Conservation (phyloP, 2,888 invertebrate genomes). For the Tetragnatha montana region DNA sequence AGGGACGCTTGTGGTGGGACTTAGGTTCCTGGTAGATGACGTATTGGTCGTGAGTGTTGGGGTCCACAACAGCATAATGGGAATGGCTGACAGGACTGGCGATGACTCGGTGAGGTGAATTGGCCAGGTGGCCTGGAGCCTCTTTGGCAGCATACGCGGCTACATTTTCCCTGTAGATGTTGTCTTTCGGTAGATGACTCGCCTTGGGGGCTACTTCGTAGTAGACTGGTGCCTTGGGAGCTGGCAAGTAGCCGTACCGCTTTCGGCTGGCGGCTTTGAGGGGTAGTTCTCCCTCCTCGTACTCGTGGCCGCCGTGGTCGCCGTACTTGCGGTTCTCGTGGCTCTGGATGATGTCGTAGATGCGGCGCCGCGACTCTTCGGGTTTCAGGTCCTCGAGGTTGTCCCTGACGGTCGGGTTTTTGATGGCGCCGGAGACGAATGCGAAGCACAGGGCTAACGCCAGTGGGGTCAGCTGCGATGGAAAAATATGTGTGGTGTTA, state of each 20-base stretch:
- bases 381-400: slow-evolving; percentile 18
- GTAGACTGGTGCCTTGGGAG: slow-evolving; percentile 18
- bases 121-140: slow-evolving; percentile 12
- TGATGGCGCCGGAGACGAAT: background rate
- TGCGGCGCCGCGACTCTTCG: slow-evolving; percentile 17
- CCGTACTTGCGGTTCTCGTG: slow-evolving; percentile 57
- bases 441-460: background rate
- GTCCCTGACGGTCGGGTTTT: background rate
- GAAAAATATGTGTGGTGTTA: background rate
- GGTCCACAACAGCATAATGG: slow-evolving; percentile 46
- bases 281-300: slow-evolving; percentile 54
- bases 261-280: slow-evolving; percentile 26
- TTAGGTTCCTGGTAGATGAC: slow-evolving; percentile 26
- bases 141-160: slow-evolving; percentile 40
- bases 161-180: slow-evolving; percentile 51
- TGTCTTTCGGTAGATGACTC: slow-evolving; percentile 9
- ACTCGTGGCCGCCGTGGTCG: slow-evolving; percentile 63
- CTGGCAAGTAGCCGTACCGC: slow-evolving; percentile 35
- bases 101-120: slow-evolving; percentile 24
- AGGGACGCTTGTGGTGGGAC: slow-evolving; percentile 17
- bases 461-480: slow-evolving; percentile 13
- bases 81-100: slow-evolving; percentile 47
- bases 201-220: slow-evolving; percentile 11
- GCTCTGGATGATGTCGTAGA: slow-evolving; percentile 53
- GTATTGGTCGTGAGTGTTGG: slow-evolving; percentile 34